phyloP scores from a whole-genome alignment of 2,888 invertebrate genomes.

The Protophormia terraenovae region DNA sequence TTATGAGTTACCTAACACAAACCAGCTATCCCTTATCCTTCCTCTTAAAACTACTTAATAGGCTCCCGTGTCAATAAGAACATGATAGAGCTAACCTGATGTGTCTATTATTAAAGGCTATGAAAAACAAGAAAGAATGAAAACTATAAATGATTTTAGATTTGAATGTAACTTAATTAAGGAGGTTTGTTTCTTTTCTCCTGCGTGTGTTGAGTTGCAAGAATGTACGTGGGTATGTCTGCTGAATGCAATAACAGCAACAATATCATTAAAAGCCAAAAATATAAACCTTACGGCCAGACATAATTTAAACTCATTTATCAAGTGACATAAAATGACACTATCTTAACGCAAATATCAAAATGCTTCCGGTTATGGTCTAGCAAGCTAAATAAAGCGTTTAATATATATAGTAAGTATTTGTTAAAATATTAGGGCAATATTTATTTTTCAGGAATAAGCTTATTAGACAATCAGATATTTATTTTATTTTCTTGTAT shows the following conservation, averaged over 20 bases:
- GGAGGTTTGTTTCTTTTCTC: constrained; percentile 2
- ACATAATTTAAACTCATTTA: constrained; percentile 80
- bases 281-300: constrained; percentile 74
- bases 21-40: not conserved
- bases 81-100: not conserved
- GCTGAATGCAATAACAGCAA: constrained; percentile 18
- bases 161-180: constrained; percentile 68
- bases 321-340: constrained; percentile 76
- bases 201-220: not conserved
- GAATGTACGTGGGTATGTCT: not conserved
- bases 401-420: constrained; percentile 21
- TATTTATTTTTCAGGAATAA: not conserved
- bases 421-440: constrained; percentile 20
- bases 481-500: too few relatives aligned
- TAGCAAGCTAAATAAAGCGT: constrained; percentile 63
- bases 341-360: constrained; percentile 70
- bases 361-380: constrained; percentile 68
- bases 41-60: not conserved
- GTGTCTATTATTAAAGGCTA: not conserved
- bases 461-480: too few relatives aligned
- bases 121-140: not conserved
- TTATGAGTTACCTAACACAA: constrained; percentile 13
- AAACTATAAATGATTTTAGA: constrained; percentile 49
- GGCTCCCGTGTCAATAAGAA: constrained; percentile 20
- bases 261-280: constrained; percentile 47